Conservation (phyloP, 1,140 invertebrate genomes). For the Hylaeus anthracinus region DNA sequence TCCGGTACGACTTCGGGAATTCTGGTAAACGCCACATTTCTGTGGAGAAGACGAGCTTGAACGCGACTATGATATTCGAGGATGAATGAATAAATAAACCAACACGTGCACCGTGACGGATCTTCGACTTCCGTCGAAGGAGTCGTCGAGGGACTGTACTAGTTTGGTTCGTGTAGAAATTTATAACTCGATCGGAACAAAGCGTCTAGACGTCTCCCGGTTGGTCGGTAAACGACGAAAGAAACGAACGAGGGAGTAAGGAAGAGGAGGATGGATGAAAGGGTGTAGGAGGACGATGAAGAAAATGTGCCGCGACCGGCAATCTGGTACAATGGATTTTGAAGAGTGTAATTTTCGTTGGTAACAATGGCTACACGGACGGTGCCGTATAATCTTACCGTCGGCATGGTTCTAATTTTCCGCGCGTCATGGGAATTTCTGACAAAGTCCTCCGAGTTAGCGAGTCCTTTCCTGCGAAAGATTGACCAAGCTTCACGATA, state of each 20-base stretch:
- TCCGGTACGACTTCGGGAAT: not conserved
- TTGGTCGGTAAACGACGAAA: not conserved
- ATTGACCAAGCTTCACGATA: not conserved
- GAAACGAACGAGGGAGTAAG: not conserved
- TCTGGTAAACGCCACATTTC: not conserved
- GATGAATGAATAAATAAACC: no score
- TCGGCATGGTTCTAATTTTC: conserved; percentile 67
- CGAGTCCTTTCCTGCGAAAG: not conserved
- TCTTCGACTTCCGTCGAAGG: no score
- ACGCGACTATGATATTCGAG: no score
- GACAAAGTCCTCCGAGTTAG: not conserved
- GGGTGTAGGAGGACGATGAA: not conserved
- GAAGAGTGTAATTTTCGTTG: conserved; percentile 68
- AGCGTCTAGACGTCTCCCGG: not conserved
- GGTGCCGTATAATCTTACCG: conserved; percentile 68
- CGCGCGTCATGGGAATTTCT: conserved; percentile 66
- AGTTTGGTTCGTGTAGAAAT: no score
- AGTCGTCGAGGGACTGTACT: no score
- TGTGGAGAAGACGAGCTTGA: no score
- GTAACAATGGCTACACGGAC: conserved; percentile 65
- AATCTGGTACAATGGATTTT: conserved; percentile 65
- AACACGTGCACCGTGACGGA: no score
- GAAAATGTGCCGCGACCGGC: conserved; percentile 36
- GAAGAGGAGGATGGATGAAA: not conserved
- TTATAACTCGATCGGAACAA: no score